Percentiles rank a stretch among this genome's conserved stretches.
These are phyloP conservation scores for Drosophila ambigua DNA, from an alignment of 1,140 invertebrate species.

Conservation along the genomic window DNA sequence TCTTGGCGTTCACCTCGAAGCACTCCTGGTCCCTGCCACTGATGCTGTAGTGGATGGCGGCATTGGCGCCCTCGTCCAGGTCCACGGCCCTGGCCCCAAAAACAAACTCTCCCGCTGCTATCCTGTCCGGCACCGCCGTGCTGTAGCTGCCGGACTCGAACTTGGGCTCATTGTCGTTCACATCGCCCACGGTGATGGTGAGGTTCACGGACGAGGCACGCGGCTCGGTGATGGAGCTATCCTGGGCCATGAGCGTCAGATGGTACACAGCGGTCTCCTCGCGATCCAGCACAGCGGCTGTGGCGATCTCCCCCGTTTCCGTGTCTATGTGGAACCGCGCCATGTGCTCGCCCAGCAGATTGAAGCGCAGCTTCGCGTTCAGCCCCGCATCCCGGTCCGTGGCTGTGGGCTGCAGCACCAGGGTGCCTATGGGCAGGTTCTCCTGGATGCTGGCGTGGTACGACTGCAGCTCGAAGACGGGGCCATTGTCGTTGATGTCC, in stretches of 20 bases:
- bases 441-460: constrained; percentile 91
- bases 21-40: constrained; percentile 90
- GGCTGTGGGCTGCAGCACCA: constrained; percentile 89
- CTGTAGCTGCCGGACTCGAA: constrained; percentile 90
- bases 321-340: constrained; percentile 90
- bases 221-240: constrained; percentile 93
- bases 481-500: constrained; percentile 97
- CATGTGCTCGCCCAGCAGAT: constrained; percentile 91
- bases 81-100: constrained; percentile 94
- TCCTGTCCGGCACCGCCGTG: constrained; percentile 91
- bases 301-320: constrained; percentile 90
- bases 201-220: constrained; percentile 91
- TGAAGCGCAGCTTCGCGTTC: constrained; percentile 93
- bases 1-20: constrained; percentile 91
- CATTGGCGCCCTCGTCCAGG: constrained; percentile 91
- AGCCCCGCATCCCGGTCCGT: constrained; percentile 92
- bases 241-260: constrained; percentile 93
- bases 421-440: constrained; percentile 89
- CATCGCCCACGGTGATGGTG: constrained; percentile 91
- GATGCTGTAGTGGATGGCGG: constrained; percentile 90
- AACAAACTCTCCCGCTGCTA: constrained; percentile 91
- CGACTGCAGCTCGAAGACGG: constrained; percentile 91
- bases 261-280: constrained; percentile 91
- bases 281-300: constrained; percentile 89
- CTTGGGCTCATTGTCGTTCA: constrained; percentile 94